Base-by-base conservation (phyloP, 2,113 vertebrate genomes). In the Salvelinus namaycush region DNA sequence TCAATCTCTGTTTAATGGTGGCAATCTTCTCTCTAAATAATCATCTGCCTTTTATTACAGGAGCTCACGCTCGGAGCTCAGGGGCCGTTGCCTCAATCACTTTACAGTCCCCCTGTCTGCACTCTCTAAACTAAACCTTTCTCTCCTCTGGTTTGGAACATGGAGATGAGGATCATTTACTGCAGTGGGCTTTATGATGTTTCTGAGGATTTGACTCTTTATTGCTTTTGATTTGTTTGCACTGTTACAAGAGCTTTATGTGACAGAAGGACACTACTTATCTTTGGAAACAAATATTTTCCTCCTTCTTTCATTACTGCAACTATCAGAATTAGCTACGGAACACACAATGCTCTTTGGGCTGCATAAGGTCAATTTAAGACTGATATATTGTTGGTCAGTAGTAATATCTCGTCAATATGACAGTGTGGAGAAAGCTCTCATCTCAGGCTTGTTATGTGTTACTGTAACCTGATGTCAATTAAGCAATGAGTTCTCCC, bases 41-140 rank as follows among this genome's bases (percentile, higher is more conserved):
- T 84, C 67, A 77, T 82, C 77, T 74, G 73, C 48, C 16, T 80
- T 88, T 88, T 80, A 81, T 76, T 81, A 78, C 75, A 22, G 31
- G 29, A 74, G 51, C 73, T 87, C 73, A 79, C 70, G 57, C 77
- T 31, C 16, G 48, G 71, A 83, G 76, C 77, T 77, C 18, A 70
- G 64, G 67, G 73, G 68, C 49, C 65, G 18, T 48, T 62, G 49
- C 12, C 69, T 67, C 72, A 34, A 48, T 72, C 70, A 54, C 26
- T 76, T 84, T 26, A 80, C 79, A 79, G 62, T 79, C 74, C 79
- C 73, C n/a, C 6, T 65, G 73, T 59, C 64, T 48, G 49, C 49
- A 54, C 49, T 44, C 39, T 77, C 71, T 75, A 80, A 77, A 79
- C 68, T 54, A 54, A 54, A 54, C 49, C 12, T 14, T 14, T 57